Evolutionary conservation across 2,113 vertebrate genomes (phyloP).

Genomic region (Eudorcas thomsonii): DNA sequence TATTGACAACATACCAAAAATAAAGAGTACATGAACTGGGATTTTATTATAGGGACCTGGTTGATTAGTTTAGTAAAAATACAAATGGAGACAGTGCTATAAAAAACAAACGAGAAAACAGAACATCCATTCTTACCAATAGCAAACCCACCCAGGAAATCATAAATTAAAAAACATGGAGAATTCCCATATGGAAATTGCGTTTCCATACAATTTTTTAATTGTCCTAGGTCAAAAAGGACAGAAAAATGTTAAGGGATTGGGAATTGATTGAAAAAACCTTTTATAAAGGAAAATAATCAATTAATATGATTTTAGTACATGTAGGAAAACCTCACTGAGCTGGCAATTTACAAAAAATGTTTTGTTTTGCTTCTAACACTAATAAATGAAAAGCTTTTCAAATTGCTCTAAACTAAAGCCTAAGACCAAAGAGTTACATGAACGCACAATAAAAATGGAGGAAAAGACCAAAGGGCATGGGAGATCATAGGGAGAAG

Average conservation of each 20-base stretch:
- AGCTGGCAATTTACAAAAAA: neutral
- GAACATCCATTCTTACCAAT: neutral
- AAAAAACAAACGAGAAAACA: neutral
- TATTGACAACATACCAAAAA: neutral
- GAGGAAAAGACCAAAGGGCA: neutral
- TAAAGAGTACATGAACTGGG: neutral
- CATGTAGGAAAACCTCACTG: neutral
- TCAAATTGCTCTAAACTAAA: neutral
- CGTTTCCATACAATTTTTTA: neutral
- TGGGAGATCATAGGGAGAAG: too few relatives aligned
- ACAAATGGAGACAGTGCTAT: neutral
- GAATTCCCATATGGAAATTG: neutral
- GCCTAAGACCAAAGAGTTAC: neutral
- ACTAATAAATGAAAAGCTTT: neutral
- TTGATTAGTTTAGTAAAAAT: neutral
- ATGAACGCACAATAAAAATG: neutral
- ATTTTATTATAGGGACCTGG: neutral
- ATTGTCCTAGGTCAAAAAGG: neutral
- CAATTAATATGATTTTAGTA: neutral
- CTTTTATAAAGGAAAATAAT: neutral
- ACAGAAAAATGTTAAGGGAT: neutral
- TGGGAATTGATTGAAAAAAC: neutral
- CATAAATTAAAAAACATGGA: neutral
- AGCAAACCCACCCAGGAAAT: neutral
- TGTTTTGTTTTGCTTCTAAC: neutral